Evolutionary conservation across 1,140 invertebrate species (phyloP).

Genomic region (Apolygus lucorum): DNA sequence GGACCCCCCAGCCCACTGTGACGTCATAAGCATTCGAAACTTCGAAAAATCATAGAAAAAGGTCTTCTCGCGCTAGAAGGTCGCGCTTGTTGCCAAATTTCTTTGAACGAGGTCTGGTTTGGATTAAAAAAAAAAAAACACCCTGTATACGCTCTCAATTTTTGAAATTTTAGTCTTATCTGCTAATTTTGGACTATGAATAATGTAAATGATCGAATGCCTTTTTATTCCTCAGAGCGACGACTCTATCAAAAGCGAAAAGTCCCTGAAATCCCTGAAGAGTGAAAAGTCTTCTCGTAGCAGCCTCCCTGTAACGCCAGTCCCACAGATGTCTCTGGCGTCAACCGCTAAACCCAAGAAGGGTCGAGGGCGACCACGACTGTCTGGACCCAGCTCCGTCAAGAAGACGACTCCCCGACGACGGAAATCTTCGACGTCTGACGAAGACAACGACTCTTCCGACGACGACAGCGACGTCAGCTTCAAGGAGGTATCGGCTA

Average conservation of each 20-base stretch:
- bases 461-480: neutral
- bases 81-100: too few relatives aligned
- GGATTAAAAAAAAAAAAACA: too few relatives aligned
- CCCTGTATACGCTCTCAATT: too few relatives aligned
- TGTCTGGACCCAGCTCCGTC: neutral
- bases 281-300: constrained; percentile 12
- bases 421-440: neutral
- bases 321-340: neutral
- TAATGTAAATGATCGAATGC: too few relatives aligned
- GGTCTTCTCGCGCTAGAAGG: too few relatives aligned
- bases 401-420: neutral
- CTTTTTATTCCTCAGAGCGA: too few relatives aligned
- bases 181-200: too few relatives aligned
- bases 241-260: constrained; percentile 18
- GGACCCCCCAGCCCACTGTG: too few relatives aligned
- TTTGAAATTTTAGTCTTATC: too few relatives aligned
- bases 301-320: neutral
- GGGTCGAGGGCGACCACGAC: neutral
- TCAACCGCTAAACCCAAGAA: neutral
- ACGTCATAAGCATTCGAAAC: too few relatives aligned
- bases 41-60: too few relatives aligned
- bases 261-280: constrained; percentile 15
- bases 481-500: constrained; percentile 2
- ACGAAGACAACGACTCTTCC: constrained; percentile 4
- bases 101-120: too few relatives aligned